Evolutionary conservation across 1,140 invertebrate species (phyloP).

Genomic region (Zaprionus gabonicus): DNA sequence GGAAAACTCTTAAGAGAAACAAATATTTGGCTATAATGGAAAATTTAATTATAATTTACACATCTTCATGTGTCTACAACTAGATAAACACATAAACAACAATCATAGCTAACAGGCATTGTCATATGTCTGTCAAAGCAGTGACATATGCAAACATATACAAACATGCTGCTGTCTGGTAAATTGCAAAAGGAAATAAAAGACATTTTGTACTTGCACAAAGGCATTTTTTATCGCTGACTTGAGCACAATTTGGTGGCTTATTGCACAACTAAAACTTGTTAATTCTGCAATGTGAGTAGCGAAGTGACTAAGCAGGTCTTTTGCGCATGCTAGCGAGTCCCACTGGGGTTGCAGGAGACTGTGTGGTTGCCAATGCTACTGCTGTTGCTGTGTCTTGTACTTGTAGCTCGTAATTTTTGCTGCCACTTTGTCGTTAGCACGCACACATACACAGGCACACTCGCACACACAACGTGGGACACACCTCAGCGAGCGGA

Average conservation of each 20-base stretch:
- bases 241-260: not conserved
- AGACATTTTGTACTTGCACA: not conserved
- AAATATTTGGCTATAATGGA: not conserved
- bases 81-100: not conserved
- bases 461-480: not conserved
- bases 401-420: conserved; percentile 72
- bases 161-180: not conserved
- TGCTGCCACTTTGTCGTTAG: conserved; percentile 62
- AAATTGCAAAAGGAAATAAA: not conserved
- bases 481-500: conserved; percentile 34
- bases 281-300: not conserved
- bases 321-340: not conserved
- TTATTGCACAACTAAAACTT: not conserved
- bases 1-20: not conserved
- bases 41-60: not conserved
- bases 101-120: not conserved
- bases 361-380: conserved; percentile 7
- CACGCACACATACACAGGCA: conserved; percentile 3
- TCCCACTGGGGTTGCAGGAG: conserved; percentile 27
- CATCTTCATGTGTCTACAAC: not conserved
- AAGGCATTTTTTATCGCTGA: not conserved
- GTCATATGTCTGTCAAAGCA: not conserved
- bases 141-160: not conserved
- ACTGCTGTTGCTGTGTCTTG: conserved; percentile 28
- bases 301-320: not conserved